Percentiles rank a stretch among this genome's conserved stretches.
Conservation (phyloP, 2,888 invertebrate genomes). For the Cancer borealis region DNA sequence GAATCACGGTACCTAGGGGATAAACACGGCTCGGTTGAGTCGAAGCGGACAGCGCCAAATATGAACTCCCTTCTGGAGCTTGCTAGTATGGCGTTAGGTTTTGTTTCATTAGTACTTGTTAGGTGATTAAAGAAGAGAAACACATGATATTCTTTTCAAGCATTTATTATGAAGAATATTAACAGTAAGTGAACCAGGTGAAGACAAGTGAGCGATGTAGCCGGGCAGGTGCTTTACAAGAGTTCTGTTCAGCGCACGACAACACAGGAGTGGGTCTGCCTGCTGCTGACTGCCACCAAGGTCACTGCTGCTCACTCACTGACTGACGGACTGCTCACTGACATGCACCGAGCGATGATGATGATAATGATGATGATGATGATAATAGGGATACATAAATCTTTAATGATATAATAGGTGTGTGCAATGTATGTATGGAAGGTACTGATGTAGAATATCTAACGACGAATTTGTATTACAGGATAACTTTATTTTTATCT, state of each 20-base stretch:
- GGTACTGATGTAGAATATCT: no score
- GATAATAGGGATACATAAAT: neutral
- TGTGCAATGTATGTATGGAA: neutral
- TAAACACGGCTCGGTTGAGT: neutral
- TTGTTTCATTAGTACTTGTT: neutral
- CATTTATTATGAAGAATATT: constrained; percentile 43
- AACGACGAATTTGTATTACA: no score
- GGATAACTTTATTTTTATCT: no score
- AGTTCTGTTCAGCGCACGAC: constrained; percentile 15
- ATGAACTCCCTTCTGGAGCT: neutral
- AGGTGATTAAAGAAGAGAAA: neutral
- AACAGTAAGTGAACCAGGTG: constrained; percentile 25
- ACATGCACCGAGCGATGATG: neutral
- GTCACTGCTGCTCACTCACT: neutral
- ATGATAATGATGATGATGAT: neutral
- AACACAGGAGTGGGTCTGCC: constrained; percentile 22
- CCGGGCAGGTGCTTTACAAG: constrained; percentile 37
- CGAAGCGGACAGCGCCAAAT: neutral
- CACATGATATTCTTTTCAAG: neutral
- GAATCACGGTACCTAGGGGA: no score
- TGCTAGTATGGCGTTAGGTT: neutral
- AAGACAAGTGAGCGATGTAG: constrained; percentile 35
- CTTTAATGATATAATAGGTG: neutral
- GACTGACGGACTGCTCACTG: neutral
- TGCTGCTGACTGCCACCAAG: neutral